Evolutionary conservation across 1,140 invertebrate species (phyloP).

Genomic region (Ruditapes philippinarum): DNA sequence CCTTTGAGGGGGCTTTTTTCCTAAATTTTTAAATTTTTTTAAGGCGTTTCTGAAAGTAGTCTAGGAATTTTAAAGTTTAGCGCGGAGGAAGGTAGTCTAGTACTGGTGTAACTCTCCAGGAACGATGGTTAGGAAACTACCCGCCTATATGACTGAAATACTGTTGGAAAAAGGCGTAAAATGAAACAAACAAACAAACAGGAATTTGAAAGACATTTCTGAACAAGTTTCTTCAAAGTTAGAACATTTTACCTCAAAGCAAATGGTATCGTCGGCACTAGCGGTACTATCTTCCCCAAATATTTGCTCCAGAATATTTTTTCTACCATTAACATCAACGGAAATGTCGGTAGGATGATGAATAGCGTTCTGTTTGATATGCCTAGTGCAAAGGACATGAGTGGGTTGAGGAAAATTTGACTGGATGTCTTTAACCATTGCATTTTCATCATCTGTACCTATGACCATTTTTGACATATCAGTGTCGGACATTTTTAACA

Average conservation of each 20-base stretch:
- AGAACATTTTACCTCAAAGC: constrained; percentile 21
- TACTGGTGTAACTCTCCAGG: too few species aligned
- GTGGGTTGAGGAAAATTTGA: background rate
- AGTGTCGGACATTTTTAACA: background rate
- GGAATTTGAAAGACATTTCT: constrained; percentile 55
- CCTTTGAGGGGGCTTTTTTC: too few species aligned
- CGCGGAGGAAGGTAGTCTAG: too few species aligned
- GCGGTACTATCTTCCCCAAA: constrained; percentile 37
- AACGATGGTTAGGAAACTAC: too few species aligned
- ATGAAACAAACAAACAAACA: too few species aligned
- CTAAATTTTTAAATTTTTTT: too few species aligned
- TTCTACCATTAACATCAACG: too few species aligned
- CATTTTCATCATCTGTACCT: constrained; percentile 55
- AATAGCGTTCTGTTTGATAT: constrained; percentile 36
- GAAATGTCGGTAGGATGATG: background rate
- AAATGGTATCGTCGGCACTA: constrained; percentile 29
- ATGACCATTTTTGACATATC: constrained; percentile 33
- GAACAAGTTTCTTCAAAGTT: background rate
- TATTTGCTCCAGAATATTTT: constrained; percentile 8
- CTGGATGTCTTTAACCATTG: constrained; percentile 50
- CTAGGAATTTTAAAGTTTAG: too few species aligned
- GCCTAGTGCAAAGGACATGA: constrained; percentile 37
- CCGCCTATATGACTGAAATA: too few species aligned
- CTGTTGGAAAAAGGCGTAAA: too few species aligned
- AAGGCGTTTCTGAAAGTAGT: too few species aligned